Evolutionary conservation across 2,888 invertebrate genomes (phyloP).

Genomic region (Stenolophus ochropezus): DNA sequence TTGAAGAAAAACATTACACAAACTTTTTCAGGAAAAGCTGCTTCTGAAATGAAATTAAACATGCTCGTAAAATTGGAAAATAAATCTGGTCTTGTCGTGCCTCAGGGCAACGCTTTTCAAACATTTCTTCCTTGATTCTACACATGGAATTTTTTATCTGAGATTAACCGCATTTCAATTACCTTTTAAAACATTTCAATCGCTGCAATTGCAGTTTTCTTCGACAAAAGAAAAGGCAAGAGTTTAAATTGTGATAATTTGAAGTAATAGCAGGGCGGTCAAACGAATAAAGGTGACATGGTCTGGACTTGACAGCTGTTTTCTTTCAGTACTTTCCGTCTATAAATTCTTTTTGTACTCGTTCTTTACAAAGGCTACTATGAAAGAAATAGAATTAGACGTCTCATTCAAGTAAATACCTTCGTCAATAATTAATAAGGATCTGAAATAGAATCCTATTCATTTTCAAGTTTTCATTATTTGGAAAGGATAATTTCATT

Average conservation of each 20-base stretch:
- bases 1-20: too few species aligned
- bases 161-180: neutral
- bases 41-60: too few species aligned
- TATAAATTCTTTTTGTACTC: neutral
- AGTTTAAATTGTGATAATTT: neutral
- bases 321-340: neutral
- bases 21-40: too few species aligned
- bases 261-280: neutral
- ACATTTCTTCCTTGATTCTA: neutral
- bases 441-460: neutral
- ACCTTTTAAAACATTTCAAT: neutral
- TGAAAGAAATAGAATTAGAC: neutral
- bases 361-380: neutral
- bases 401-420: neutral
- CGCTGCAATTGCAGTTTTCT: neutral
- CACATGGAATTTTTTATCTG: neutral
- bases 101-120: neutral
- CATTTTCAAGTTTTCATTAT: neutral
- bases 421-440: neutral
- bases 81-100: too few species aligned
- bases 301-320: neutral
- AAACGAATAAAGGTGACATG: neutral
- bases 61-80: neutral
- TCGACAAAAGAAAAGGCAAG: neutral
- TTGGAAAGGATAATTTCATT: neutral